Evolutionary conservation across 35 echinoderm and acorn worm species (phyloP).

Genomic region (Apostichopus parvimensis): DNA sequence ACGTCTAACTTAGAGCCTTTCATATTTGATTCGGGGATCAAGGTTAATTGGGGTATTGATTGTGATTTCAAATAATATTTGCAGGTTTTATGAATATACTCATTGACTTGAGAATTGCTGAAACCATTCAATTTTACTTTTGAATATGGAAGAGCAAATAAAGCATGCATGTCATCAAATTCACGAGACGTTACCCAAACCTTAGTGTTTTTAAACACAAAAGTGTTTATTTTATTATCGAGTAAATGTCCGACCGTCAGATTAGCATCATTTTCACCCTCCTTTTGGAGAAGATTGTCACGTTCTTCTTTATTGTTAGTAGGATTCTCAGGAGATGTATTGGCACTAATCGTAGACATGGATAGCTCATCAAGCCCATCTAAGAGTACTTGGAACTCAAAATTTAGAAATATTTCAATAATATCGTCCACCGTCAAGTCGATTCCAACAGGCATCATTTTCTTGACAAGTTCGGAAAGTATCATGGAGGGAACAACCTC

Average conservation of each 20-base stretch:
- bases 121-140: conserved; percentile 20
- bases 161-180: conserved; percentile 13
- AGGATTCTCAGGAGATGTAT: neutral
- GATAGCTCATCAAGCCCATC: conserved; percentile 19
- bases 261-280: too few species aligned
- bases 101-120: neutral
- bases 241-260: neutral
- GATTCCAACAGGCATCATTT: neutral
- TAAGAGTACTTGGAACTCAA: neutral
- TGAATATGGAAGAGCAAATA: neutral
- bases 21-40: neutral
- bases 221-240: neutral
- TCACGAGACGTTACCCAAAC: conserved; percentile 40
- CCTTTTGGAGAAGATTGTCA: too few species aligned
- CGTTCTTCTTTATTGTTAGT: neutral
- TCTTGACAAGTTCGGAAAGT: neutral
- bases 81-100: neutral
- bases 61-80: neutral
- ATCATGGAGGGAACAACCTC: neutral
- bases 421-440: neutral
- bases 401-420: neutral
- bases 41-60: neutral
- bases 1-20: neutral
- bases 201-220: neutral
- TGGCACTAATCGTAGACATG: neutral